Evolutionary conservation across 2,888 invertebrate species (phyloP), one percentile per base, ranked within the genome.

Genomic region (Eupithecia exiguata): DNA sequence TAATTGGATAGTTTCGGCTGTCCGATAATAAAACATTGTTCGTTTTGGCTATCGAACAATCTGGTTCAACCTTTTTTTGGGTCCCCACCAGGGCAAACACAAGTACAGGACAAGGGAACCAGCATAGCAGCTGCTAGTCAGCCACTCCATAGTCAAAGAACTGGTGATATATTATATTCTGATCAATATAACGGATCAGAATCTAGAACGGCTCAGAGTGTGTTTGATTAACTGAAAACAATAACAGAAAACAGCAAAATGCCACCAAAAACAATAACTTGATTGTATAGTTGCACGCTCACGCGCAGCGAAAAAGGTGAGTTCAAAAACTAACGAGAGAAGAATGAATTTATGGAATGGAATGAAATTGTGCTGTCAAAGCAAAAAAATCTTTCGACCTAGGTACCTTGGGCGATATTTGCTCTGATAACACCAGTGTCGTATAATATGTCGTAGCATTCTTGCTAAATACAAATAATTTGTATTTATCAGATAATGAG

Each of bases 41-140:
- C 40, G 63, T 3, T 69, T 65, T 65, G 63, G 36, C 67, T 49
- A 63, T 38, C 72, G 1, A 38, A 25, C 65, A 21, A 66, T 38
- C 66, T n/a, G 18, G 10, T 65, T n/a, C 2, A 38, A 36, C 18
- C 36, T 10, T 14, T 14, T 14, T 14, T 1, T 21, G 25, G 25
- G 25, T 25, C 4, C 4, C 3, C n/a, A 53, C n/a, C n/a, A n/a
- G n/a, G n/a, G n/a, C n/a, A n/a, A n/a, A n/a, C n/a, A n/a, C n/a
- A 93, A 79, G 74, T 89, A 92, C 69, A 92, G 74, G 75, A 94
- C 84, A 71, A 93, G 69, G 74, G 87, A 88, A 43, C 89, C 87
- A 16, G 88, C 92, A 84, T 91, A 93, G 73, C 88, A 91, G 79
- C 88, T 83, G 69, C 85, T 87, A 69, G 86, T 81, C 53, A 92